Base-by-base conservation (phyloP, 2,113 vertebrate species). In the Lampris incognitus region DNA sequence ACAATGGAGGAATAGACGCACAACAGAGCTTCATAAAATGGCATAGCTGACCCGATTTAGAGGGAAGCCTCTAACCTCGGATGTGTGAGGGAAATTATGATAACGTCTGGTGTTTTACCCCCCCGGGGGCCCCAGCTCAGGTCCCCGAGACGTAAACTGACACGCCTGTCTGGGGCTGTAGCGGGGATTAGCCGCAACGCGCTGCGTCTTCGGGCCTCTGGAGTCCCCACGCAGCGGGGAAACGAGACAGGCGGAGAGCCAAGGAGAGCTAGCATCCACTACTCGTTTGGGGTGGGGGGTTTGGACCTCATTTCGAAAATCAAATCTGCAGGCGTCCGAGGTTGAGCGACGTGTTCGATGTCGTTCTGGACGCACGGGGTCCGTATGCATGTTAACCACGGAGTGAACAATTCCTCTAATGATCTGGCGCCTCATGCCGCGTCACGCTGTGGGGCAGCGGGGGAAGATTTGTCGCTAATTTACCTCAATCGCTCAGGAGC, bases 261-360 rank as follows among this genome's bases (percentile, higher is more conserved):
- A 13, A 86, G 54, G 65, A 0, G 85, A 85, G 24, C 24, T 24
- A 24, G 24, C 24, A 24, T 66, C 3, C 41, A 42, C 44, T 6
- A 40, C 87, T 79, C 89, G 66, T 81, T 37, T 51, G 80, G 77
- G 64, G 41, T 1, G 4, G 48, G 48, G 56, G 55, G 10, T 6
- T 60, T 6, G 0, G 0, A 44, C 39, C 77, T 85, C 62, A 79
- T 89, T 86, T 84, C 63, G 70, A 64, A 78, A 82, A 90, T 91
- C 79, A 79, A 76, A 69, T 90, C 88, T 68, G 50, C 66, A 42
- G 38, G 54, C 64, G 10, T 38, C 3, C 2, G 11, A 24, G 36
- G n/a, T 48, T 49, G 36, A 64, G 62, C 4, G 11, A 1, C 8
- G 4, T 11, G 44, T 46, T 10, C 9, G 44, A 9, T 1, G 13